Evolutionary conservation across 2,888 invertebrate genomes (phyloP).

Genomic region (Drosophila macrospina): DNA sequence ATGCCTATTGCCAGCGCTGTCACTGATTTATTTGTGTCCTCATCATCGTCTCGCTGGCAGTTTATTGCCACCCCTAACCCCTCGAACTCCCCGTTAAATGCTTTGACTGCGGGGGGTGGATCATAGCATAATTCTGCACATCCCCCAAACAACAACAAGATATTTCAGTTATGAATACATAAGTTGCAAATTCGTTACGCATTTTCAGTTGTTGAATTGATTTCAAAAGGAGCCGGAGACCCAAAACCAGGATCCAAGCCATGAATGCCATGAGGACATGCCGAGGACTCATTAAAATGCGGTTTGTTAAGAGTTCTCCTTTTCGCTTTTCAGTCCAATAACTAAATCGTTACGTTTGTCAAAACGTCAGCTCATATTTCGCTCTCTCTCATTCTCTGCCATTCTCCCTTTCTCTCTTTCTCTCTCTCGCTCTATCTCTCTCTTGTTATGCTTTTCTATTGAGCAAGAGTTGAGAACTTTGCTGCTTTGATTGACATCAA

Average conservation of each 20-base stretch:
- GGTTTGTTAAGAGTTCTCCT: conserved; percentile 55
- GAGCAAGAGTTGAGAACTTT: conserved; percentile 70
- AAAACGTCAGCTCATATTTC: conserved; percentile 67
- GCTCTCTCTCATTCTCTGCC: conserved; percentile 39
- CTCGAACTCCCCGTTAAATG: neutral
- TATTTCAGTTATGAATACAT: conserved; percentile 81
- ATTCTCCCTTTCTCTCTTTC: conserved; percentile 2
- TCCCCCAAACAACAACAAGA: conserved; percentile 38
- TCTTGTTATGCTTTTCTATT: conserved; percentile 17
- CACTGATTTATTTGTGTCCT: conserved; percentile 70
- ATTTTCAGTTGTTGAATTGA: conserved; percentile 63
- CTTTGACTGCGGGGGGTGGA: conserved; percentile 29
- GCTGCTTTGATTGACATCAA: conserved; percentile 80
- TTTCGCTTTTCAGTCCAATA: conserved; percentile 48
- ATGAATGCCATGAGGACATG: conserved; percentile 22
- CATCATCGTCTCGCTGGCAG: conserved; percentile 13
- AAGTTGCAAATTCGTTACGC: conserved; percentile 74
- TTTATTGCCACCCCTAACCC: conserved; percentile 15
- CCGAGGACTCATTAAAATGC: conserved; percentile 46
- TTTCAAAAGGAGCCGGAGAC: conserved; percentile 30
- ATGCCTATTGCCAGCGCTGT: conserved; percentile 47
- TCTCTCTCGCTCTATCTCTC: conserved; percentile 2
- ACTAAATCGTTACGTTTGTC: conserved; percentile 73
- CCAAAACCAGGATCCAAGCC: neutral
- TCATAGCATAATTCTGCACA: conserved; percentile 20